Evolutionary conservation across 2,888 invertebrate genomes (phyloP).

Genomic region (Tetramorium bicarinatum): DNA sequence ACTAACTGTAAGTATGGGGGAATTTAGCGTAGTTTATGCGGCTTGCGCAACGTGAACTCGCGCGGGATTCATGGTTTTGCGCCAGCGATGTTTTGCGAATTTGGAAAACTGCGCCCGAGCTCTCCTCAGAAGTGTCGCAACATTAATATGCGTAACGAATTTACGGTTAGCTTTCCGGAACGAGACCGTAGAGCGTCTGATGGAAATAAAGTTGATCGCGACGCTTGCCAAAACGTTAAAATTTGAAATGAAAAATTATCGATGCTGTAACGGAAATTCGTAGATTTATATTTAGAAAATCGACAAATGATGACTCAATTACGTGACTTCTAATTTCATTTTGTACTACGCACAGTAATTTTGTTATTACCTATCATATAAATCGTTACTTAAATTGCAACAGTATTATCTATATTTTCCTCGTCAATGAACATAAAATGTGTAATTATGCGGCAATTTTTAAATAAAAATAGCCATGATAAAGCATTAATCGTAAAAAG

Average conservation of each 20-base stretch:
- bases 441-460: slow-evolving; percentile 4
- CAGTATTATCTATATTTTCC: neutral
- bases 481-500: slow-evolving; percentile 41
- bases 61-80: slow-evolving; percentile 10
- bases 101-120: slow-evolving; percentile 35
- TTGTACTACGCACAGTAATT: neutral
- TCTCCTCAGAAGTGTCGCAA: slow-evolving; percentile 55
- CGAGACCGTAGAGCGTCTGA: neutral
- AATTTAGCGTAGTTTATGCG: slow-evolving; percentile 68
- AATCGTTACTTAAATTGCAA: slow-evolving; percentile 4
- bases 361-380: slow-evolving; percentile 5
- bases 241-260: neutral
- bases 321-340: neutral
- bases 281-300: neutral
- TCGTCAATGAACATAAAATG: slow-evolving; percentile 6
- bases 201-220: slow-evolving; percentile 19
- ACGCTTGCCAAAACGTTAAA: neutral
- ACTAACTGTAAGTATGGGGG: slow-evolving; percentile 66
- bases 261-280: neutral
- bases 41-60: slow-evolving; percentile 35
- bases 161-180: slow-evolving; percentile 5
- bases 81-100: slow-evolving; percentile 41
- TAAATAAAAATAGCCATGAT: slow-evolving; percentile 4
- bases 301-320: neutral
- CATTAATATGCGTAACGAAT: slow-evolving; percentile 27